Conservation (phyloP, 2,797 vertebrate genomes). For the Spheniscus humboldti region DNA sequence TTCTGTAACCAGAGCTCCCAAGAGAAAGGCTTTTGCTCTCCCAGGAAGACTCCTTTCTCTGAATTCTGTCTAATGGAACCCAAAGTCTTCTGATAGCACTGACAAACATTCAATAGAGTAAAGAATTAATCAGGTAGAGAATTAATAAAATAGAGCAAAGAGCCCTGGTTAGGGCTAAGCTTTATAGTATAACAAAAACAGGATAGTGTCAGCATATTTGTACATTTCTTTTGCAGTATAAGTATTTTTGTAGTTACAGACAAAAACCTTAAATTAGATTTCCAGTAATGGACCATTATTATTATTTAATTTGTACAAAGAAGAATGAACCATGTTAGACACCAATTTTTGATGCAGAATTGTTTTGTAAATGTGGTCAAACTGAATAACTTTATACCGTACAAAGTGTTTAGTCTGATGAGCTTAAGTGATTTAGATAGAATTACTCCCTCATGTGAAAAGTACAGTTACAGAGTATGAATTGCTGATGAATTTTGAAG, state of each 20-base stretch:
- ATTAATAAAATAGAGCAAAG: neutral
- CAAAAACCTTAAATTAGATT: neutral
- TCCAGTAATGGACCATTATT: neutral
- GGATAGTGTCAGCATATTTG: neutral
- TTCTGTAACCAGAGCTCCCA: neutral
- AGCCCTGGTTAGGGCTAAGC: neutral
- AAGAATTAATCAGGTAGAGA: neutral
- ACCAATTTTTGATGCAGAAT: neutral
- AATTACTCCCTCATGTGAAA: neutral
- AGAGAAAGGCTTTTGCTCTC: neutral
- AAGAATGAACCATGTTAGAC: neutral
- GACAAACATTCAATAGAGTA: neutral
- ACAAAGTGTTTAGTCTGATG: neutral
- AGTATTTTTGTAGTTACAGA: neutral
- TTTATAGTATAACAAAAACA: neutral
- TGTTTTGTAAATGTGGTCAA: neutral
- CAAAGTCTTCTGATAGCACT: neutral
- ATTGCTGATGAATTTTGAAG: neutral
- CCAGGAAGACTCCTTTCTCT: neutral
- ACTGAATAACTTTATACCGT: fast-evolving
- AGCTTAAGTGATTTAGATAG: neutral
- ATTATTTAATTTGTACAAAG: neutral
- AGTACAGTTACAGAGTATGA: neutral
- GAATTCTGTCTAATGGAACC: neutral
- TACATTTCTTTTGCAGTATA: neutral